Conservation (phyloP, 2,888 invertebrate species). For the Branchellion lobata region DNA sequence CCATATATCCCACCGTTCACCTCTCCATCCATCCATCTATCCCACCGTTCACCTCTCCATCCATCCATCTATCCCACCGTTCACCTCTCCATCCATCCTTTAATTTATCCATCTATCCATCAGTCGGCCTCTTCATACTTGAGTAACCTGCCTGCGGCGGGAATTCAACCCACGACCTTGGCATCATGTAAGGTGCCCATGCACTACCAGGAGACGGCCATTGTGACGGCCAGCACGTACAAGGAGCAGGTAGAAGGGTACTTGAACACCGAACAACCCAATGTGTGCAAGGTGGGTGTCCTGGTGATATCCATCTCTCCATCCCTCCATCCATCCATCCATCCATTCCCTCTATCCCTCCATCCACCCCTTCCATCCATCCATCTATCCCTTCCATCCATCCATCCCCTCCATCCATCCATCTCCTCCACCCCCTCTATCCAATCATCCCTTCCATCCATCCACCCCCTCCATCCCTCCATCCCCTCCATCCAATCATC, state of each 20-base stretch:
- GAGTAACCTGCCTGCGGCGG: background rate
- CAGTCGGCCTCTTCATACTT: background rate
- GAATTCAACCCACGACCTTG: constrained; percentile 5
- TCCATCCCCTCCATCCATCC: background rate
- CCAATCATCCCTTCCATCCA: background rate
- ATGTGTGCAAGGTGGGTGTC: constrained; percentile 66
- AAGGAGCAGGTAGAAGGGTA: constrained; percentile 35
- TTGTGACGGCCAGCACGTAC: constrained; percentile 6
- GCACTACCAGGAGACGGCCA: background rate
- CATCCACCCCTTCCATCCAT: background rate
- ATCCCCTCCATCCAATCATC: background rate
- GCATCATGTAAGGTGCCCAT: background rate
- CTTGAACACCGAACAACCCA: constrained; percentile 55
- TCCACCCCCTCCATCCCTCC: background rate
- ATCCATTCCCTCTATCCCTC: background rate
- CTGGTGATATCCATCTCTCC: background rate
- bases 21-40: too few species aligned
- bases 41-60: too few species aligned
- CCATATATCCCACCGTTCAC: too few species aligned
- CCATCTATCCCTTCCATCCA: background rate
- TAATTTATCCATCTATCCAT: background rate
- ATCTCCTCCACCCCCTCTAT: background rate
- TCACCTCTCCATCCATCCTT: background rate
- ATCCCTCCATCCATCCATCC: background rate
- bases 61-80: too few species aligned